These are phyloP conservation scores for Macrobrachium nipponense DNA, from an alignment of 1,140 invertebrate genomes.

Conservation along the genomic window DNA sequence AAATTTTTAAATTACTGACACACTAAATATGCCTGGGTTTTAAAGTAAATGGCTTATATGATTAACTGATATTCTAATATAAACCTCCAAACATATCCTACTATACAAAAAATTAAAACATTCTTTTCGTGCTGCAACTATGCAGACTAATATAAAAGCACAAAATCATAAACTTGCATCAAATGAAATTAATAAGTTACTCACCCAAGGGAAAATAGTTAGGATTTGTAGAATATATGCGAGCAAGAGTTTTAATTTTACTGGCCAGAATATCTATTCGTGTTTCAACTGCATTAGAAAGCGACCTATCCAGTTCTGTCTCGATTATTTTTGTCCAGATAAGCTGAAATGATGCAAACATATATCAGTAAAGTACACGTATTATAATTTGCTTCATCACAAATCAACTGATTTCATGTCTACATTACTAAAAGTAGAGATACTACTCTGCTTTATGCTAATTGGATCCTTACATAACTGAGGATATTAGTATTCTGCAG, in stretches of 20 bases:
- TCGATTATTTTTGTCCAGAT: conserved; percentile 58
- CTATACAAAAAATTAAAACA: no score
- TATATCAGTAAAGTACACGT: neutral
- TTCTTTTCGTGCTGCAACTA: no score
- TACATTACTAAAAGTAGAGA: no score
- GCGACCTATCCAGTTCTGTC: conserved; percentile 61
- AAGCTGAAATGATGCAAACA: conserved; percentile 64
- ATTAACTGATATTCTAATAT: neutral
- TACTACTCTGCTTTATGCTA: no score
- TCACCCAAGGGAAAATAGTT: conserved; percentile 73
- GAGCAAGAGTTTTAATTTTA: conserved; percentile 70
- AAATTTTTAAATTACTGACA: conserved; percentile 3
- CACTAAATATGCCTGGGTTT: no score
- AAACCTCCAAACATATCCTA: no score
- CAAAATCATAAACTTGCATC: no score
- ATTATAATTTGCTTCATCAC: no score
- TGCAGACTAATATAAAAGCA: no score
- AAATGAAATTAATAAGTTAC: conserved; percentile 40
- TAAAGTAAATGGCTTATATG: neutral
- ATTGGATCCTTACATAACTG: no score
- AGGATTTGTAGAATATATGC: conserved; percentile 70
- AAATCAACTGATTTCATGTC: no score
- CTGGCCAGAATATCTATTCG: conserved; percentile 68
- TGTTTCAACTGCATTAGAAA: conserved; percentile 52
- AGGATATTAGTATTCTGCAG: no score